phyloP scores from a whole-genome alignment of 2,113 vertebrate genomes.

The Chauna torquata region DNA sequence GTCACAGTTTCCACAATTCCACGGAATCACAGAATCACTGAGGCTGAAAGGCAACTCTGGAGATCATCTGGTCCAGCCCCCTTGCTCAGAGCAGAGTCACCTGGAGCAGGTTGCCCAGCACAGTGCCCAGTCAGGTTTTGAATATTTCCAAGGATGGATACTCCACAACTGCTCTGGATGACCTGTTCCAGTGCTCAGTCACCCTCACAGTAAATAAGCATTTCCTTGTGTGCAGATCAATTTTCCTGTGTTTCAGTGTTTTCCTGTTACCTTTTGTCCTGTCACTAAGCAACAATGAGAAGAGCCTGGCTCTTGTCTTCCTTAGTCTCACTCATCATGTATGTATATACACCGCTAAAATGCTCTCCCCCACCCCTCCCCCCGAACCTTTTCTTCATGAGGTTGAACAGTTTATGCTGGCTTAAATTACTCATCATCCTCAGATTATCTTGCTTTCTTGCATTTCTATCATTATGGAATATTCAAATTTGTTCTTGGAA shows the following conservation, averaged over 20 bases:
- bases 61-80: background rate
- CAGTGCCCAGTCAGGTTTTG: background rate
- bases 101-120: background rate
- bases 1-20: background rate
- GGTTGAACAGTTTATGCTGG: background rate
- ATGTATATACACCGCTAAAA: background rate
- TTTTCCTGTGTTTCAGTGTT: background rate
- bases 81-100: background rate
- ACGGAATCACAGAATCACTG: background rate
- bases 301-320: background rate
- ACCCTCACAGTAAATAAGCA: background rate
- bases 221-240: background rate
- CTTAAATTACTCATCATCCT: background rate
- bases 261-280: background rate
- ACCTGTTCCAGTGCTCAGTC: background rate
- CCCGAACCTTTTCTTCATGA: background rate
- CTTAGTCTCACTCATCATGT: background rate
- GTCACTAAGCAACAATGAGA: background rate
- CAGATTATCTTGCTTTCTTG: background rate
- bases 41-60: background rate
- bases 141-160: background rate
- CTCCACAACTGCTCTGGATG: background rate
- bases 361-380: background rate
- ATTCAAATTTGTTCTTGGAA: background rate
- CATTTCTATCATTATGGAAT: background rate